phyloP scores from a whole-genome alignment of 2,113 vertebrate species.

The Tautogolabrus adspersus region DNA sequence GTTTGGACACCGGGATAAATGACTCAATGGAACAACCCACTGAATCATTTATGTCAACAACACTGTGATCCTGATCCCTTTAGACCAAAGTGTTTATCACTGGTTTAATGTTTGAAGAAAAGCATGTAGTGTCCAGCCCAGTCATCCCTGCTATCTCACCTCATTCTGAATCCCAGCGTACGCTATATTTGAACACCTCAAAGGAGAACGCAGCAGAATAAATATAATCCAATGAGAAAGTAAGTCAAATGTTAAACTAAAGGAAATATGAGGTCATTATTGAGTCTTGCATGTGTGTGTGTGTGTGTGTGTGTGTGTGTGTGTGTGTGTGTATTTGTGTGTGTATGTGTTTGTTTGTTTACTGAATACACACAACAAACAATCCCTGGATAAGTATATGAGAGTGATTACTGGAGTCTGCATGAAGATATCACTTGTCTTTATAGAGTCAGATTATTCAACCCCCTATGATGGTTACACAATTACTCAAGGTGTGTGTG shows the following conservation, averaged over 20 bases:
- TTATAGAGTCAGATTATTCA: constrained; percentile 22
- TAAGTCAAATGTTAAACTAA: constrained; percentile 23
- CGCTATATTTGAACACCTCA: constrained; percentile 50
- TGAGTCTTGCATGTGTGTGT: constrained; percentile 2
- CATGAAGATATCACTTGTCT: constrained; percentile 26
- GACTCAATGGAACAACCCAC: neutral
- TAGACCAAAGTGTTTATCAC: neutral
- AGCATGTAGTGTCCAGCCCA: neutral
- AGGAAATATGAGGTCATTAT: constrained; percentile 17
- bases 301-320: neutral
- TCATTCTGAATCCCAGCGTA: too few species aligned
- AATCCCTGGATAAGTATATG: neutral
- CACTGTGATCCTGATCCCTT: neutral
- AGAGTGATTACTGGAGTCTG: neutral
- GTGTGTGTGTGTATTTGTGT: too few species aligned
- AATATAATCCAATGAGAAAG: constrained; percentile 28
- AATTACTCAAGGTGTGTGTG: constrained; percentile 28
- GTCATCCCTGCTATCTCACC: constrained; percentile 40
- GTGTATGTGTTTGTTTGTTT: neutral
- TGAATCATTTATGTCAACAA: neutral
- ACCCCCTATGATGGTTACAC: constrained; percentile 30
- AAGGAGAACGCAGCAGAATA: constrained; percentile 21
- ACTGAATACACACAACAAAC: neutral
- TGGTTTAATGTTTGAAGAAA: neutral
- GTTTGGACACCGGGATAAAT: neutral